phyloP scores from a whole-genome alignment of 2,888 invertebrate species.

The Ceriagrion tenellum region DNA sequence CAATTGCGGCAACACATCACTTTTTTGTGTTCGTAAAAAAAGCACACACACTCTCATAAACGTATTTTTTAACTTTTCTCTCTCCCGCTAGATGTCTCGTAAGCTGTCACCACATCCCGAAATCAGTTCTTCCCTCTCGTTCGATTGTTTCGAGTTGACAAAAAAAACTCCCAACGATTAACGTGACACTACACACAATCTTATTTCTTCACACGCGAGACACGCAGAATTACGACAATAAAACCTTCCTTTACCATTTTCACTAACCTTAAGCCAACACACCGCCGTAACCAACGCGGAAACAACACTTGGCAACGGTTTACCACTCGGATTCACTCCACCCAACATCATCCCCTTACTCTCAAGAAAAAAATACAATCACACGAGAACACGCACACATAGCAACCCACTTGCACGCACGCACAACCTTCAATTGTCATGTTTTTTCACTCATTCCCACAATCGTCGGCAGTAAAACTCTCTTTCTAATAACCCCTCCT shows the following conservation, averaged over 20 bases:
- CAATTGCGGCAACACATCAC: conserved; percentile 26
- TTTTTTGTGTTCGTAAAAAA: conserved; percentile 26
- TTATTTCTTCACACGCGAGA: background rate
- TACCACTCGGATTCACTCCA: background rate
- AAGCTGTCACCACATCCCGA: background rate
- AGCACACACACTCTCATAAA: conserved; percentile 2
- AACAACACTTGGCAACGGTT: background rate
- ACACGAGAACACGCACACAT: background rate
- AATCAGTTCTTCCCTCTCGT: background rate
- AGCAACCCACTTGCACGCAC: conserved; percentile 22
- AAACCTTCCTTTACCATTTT: too few species aligned
- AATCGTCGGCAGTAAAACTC: background rate
- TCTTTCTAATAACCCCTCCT: background rate
- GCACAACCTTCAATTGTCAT: background rate
- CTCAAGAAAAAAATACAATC: background rate
- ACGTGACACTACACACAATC: background rate
- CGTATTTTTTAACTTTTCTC: background rate
- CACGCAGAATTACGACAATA: background rate
- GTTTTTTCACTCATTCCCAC: background rate
- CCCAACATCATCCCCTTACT: background rate
- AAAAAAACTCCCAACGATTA: background rate
- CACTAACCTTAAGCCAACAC: background rate
- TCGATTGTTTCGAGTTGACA: background rate
- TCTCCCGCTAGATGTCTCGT: background rate
- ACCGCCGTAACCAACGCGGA: background rate